Conservation (phyloP, 2,797 vertebrate species). For the Phoxinus dragarum region DNA sequence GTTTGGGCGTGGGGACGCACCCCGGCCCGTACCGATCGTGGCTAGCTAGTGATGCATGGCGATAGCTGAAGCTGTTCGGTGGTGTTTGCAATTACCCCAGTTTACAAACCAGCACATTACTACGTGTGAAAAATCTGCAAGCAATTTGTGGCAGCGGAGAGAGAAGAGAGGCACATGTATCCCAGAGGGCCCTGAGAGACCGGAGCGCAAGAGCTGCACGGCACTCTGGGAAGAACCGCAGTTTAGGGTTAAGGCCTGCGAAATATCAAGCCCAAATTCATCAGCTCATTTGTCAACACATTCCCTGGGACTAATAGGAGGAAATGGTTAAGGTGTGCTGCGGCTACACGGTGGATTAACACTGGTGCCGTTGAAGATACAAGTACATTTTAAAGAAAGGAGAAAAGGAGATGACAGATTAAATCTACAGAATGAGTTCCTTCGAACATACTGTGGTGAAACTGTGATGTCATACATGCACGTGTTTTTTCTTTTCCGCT, state of each 20-base stretch:
- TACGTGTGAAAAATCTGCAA: constrained; percentile 85
- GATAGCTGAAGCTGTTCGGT: constrained; percentile 63
- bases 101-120: constrained; percentile 81
- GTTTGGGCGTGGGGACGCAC: constrained; percentile 5
- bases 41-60: constrained; percentile 62
- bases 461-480: constrained; percentile 24
- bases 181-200: constrained; percentile 59
- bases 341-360: constrained; percentile 5
- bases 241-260: constrained; percentile 67
- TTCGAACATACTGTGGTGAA: not conserved
- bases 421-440: not conserved
- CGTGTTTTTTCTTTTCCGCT: constrained; percentile 6
- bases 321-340: constrained; percentile 16
- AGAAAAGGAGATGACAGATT: not conserved
- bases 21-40: constrained; percentile 38
- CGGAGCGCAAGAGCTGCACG: constrained; percentile 56
- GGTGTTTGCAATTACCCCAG: constrained; percentile 75
- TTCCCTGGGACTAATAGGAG: constrained; percentile 17
- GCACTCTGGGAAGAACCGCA: constrained; percentile 57
- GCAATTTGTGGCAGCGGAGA: constrained; percentile 77
- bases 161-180: constrained; percentile 59
- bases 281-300: constrained; percentile 34
- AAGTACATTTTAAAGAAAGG: not conserved
- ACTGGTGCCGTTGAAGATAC: not conserved
- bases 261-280: constrained; percentile 27